A percentile compares a stretch with the other conserved stretches of the same genome.
Evolutionary conservation across 1,140 invertebrate species (phyloP).

Genomic region (Chionoecetes opilio): DNA sequence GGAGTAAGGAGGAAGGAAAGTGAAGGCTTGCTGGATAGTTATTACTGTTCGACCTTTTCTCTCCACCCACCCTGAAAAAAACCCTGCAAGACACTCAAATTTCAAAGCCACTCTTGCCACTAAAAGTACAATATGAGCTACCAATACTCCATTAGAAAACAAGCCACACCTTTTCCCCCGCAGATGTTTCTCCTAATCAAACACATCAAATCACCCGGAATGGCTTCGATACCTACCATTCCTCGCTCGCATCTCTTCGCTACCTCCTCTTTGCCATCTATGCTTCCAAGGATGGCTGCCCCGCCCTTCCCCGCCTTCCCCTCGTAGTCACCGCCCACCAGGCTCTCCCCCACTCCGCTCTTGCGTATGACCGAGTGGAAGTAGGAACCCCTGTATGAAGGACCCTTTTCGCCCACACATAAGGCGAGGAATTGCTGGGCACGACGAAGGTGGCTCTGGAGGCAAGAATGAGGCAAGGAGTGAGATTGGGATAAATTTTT

Average conservation of each 20-base stretch:
- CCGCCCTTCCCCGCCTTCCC: conserved; percentile 65
- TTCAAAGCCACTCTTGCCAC: too few relatives aligned
- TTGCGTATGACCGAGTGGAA: conserved; percentile 68
- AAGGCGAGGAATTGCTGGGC: conserved; percentile 67
- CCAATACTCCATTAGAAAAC: too few relatives aligned
- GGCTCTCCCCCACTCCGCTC: conserved; percentile 53
- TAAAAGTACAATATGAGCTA: too few relatives aligned
- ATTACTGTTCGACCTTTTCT: not conserved
- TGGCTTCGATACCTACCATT: conserved; percentile 34
- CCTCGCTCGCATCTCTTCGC: conserved; percentile 61
- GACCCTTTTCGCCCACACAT: conserved; percentile 57
- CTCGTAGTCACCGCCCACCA: conserved; percentile 62
- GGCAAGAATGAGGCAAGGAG: not conserved
- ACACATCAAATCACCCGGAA: not conserved
- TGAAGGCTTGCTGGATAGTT: not conserved
- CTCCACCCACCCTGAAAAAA: not conserved
- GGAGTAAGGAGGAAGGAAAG: not conserved
- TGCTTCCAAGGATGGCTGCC: conserved; percentile 34
- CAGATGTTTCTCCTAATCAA: too few relatives aligned
- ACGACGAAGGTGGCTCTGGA: conserved; percentile 48
- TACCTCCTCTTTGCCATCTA: conserved; percentile 47
- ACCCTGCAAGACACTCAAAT: too few relatives aligned
- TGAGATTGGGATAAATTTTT: not conserved
- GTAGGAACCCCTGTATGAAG: conserved; percentile 38
- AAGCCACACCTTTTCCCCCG: too few relatives aligned